Conservation (phyloP, 2,113 vertebrate genomes). For the Pollachius pollachius region DNA sequence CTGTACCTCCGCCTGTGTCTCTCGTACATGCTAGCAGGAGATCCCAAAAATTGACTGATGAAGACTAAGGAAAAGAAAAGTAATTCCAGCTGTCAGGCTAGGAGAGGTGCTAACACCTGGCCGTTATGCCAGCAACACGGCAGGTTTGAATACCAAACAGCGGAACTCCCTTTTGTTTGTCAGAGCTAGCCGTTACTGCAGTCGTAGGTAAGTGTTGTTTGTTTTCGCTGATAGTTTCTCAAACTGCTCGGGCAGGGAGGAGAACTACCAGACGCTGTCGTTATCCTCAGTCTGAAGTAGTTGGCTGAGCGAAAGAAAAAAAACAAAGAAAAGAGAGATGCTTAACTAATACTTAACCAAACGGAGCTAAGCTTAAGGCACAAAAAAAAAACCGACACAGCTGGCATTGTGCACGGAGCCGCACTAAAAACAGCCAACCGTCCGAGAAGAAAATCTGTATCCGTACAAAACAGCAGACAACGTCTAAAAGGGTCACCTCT, state of each 20-base stretch:
- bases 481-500: background rate
- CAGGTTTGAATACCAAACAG: background rate
- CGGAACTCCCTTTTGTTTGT: background rate
- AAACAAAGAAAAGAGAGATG: too few species aligned
- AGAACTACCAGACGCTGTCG: too few species aligned
- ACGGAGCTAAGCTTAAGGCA: background rate
- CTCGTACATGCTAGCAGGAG: slow-evolving; percentile 79
- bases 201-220: too few species aligned
- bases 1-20: slow-evolving; percentile 87
- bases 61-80: background rate
- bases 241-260: too few species aligned
- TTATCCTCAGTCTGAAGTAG: too few species aligned
- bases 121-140: background rate
- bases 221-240: too few species aligned
- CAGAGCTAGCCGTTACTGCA: background rate
- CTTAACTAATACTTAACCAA: background rate
- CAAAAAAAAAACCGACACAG: background rate
- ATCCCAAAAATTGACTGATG: background rate
- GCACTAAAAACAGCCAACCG: background rate
- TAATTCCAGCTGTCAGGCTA: background rate
- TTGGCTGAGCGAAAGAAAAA: too few species aligned
- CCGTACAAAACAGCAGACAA: background rate
- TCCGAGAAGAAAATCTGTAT: background rate
- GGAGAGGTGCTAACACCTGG: slow-evolving; percentile 6
- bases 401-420: background rate